A percentile compares a stretch with the other conserved stretches of the same genome.
Evolutionary conservation across 1,140 invertebrate species (phyloP).

Genomic region (Drosophila lacteicornis): DNA sequence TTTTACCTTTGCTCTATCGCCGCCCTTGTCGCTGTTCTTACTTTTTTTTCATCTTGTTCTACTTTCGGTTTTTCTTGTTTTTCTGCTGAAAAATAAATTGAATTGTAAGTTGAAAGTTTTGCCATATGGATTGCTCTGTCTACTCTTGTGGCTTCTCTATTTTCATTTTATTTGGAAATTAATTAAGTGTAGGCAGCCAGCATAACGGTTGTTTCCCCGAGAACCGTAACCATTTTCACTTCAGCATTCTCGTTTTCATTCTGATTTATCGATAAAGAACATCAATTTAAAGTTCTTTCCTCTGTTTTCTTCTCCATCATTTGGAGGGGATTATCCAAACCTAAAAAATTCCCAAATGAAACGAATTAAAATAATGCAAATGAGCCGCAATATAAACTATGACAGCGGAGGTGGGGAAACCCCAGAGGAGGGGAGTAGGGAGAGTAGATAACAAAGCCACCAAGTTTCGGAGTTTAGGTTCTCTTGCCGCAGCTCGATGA

Average conservation of each 20-base stretch:
- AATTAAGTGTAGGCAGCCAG: conserved; percentile 61
- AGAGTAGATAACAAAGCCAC: conserved; percentile 53
- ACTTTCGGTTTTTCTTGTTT: conserved; percentile 28
- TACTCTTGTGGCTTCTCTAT: conserved; percentile 6
- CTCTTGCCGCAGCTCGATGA: conserved; percentile 37
- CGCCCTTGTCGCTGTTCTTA: conserved; percentile 19
- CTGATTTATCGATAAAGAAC: conserved; percentile 53
- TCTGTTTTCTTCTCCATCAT: neutral
- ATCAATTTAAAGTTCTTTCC: conserved; percentile 8
- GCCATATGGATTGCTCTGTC: conserved; percentile 54
- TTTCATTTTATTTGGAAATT: conserved; percentile 52
- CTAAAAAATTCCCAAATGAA: conserved; percentile 17
- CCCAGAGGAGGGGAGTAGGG: conserved; percentile 2
- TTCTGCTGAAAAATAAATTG: conserved; percentile 58
- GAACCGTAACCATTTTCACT: conserved; percentile 46
- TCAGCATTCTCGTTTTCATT: conserved; percentile 50
- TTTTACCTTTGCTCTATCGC: conserved; percentile 47
- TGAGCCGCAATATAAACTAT: conserved; percentile 67
- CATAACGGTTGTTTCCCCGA: conserved; percentile 31
- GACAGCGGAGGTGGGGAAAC: conserved; percentile 12
- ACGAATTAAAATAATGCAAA: conserved; percentile 80
- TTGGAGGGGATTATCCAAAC: conserved; percentile 24
- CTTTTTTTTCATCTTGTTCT: conserved; percentile 22
- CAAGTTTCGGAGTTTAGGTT: conserved; percentile 27
- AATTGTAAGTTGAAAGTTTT: conserved; percentile 67